A percentile compares a stretch with the other conserved stretches of the same genome.
Evolutionary conservation across 1,140 invertebrate species (phyloP).

Genomic region (Saxidomus purpurata): DNA sequence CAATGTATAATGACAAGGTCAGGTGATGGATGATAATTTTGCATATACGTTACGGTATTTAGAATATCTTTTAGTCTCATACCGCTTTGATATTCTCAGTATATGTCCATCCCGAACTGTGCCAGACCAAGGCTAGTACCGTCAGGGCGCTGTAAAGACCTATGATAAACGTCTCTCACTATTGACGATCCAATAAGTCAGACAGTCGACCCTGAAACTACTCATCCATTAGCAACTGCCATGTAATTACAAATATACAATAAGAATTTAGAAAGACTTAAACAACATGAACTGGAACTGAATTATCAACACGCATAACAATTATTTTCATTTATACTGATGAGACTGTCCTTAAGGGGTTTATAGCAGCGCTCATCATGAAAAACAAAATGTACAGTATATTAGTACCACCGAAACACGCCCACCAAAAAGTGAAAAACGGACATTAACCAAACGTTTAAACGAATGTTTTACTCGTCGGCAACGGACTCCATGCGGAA

Average conservation of each 20-base stretch:
- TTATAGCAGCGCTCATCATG: no score
- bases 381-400: no score
- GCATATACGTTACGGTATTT: not conserved
- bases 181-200: slow-evolving; percentile 9
- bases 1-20: not conserved
- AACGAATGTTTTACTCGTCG: not conserved
- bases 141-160: not conserved
- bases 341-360: no score
- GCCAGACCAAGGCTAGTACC: not conserved
- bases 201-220: not conserved
- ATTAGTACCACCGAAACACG: no score
- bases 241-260: no score
- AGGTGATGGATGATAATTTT: not conserved
- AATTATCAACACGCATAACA: no score
- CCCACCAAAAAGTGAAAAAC: no score
- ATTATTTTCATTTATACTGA: no score
- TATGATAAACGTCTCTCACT: not conserved
- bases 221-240: not conserved
- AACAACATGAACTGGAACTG: no score
- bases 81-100: slow-evolving; percentile 25
- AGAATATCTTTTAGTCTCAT: not conserved
- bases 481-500: not conserved
- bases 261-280: no score
- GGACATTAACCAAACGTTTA: not conserved
- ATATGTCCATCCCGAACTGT: not conserved